Base-by-base conservation (phyloP, 2,888 invertebrate species). In the Calliphora vomitoria region DNA sequence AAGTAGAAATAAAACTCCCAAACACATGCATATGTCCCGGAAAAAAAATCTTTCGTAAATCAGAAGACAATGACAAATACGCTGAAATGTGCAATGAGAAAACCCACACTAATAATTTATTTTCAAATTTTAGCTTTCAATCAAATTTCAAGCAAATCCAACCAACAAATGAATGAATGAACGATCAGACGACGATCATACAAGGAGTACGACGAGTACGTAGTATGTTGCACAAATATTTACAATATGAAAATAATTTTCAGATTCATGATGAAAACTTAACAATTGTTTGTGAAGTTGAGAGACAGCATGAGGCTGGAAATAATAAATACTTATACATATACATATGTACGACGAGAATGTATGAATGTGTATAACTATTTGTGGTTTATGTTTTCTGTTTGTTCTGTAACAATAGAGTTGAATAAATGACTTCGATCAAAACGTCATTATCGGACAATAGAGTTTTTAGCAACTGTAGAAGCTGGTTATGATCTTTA, bases 391-490 rank as follows among this genome's bases (percentile, higher is more conserved):
- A 25, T 25, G 25, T 25, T 50, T 31, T 20, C 4, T 15, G 18
- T 50, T 20, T 41, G 58, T 84, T 74, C 62, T 74, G n/a, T 62
- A 83, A 82, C 82, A 79, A 76, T 18, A 69, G 76, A 79, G 68
- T 64, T 62, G 82, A 82, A 87, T 87, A 82, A 87, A 85, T 87
- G 85, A 85, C 79, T 87, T 85, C 87, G 82, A 87, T 87, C 87
- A 87, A 87, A 87, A 79, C 82, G 85, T 87, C 87, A 87, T 87
- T 87, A 85, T 75, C 50, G 87, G 83, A 87, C 87, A 87, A 87
- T 87, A 58, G 85, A 82, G 79, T 85, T 85, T 85, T 82, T 82
- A 85, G 85, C 82, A 87, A 87, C 87, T 85, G 87, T 85, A 84
- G 87, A 87, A 87, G 87, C 87, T 87, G 71, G 71, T 31, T 76